Evolutionary conservation across 2,797 vertebrate genomes (phyloP).

Genomic region (Myotis pilosus): DNA sequence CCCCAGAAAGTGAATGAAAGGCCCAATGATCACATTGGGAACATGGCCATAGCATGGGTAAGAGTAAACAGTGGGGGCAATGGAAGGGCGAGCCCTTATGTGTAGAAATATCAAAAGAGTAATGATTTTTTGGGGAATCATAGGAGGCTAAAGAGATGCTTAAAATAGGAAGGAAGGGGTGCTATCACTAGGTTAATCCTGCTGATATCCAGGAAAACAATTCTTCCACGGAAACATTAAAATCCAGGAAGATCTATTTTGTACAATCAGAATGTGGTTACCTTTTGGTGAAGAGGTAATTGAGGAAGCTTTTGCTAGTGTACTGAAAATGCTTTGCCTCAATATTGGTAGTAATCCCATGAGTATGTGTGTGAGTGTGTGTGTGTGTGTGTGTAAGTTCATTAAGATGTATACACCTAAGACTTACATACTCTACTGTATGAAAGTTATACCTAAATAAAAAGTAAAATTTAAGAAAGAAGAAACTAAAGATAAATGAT

Average conservation of each 20-base stretch:
- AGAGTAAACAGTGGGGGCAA: rapidly evolving
- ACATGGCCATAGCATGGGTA: background rate
- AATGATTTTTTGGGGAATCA: background rate
- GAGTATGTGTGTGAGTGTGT: background rate
- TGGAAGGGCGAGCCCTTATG: background rate
- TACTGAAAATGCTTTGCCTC: background rate
- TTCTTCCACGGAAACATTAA: background rate
- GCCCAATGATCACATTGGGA: background rate
- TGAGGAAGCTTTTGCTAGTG: background rate
- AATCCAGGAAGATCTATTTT: background rate
- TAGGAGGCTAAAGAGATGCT: background rate
- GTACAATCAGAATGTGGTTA: background rate
- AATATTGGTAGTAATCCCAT: background rate
- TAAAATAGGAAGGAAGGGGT: background rate
- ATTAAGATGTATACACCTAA: background rate
- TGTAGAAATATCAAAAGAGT: background rate
- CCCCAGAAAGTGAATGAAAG: background rate
- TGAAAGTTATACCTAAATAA: background rate
- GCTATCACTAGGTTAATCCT: background rate
- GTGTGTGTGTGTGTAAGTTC: background rate
- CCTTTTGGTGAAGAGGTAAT: background rate
- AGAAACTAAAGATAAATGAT: background rate
- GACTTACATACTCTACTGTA: background rate
- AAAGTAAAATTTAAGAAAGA: background rate
- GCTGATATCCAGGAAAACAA: background rate